phyloP scores from a whole-genome alignment of 2,797 vertebrate species.

The Pseudochirops corinnae region DNA sequence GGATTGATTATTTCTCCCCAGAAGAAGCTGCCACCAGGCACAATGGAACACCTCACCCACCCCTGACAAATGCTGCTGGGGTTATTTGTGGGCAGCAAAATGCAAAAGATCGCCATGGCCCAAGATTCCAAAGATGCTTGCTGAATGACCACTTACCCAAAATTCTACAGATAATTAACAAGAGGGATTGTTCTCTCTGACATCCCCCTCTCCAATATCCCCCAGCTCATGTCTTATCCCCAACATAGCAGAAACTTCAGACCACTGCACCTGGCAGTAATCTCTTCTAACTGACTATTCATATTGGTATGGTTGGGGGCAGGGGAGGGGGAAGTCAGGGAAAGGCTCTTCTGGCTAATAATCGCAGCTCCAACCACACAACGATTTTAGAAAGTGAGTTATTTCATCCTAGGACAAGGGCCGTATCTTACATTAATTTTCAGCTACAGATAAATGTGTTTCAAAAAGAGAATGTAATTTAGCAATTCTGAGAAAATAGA shows the following conservation, averaged over 20 bases:
- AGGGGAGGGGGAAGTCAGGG: conserved; percentile 48
- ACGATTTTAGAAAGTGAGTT: conserved; percentile 70
- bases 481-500: conserved; percentile 36
- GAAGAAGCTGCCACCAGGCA: conserved; percentile 64
- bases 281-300: conserved; percentile 84
- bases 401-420: conserved; percentile 72
- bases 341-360: conserved; percentile 71
- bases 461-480: conserved; percentile 21
- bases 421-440: conserved; percentile 79
- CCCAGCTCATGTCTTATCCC: conserved; percentile 64
- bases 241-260: conserved; percentile 74
- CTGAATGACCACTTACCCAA: conserved; percentile 81
- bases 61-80: conserved; percentile 64
- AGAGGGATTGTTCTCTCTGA: conserved; percentile 72
- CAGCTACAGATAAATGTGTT: conserved; percentile 68
- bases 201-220: conserved; percentile 46
- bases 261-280: conserved; percentile 84
- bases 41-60: conserved; percentile 61
- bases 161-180: conserved; percentile 80
- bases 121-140: conserved; percentile 85
- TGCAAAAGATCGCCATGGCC: conserved; percentile 79
- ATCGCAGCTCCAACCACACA: conserved; percentile 79
- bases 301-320: conserved; percentile 45
- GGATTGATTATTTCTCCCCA: conserved; percentile 54
- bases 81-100: conserved; percentile 74